Evolutionary conservation across 2,888 invertebrate species (phyloP), one percentile per base, ranked within the genome.

Genomic region (Leptopilina drosophilae): DNA sequence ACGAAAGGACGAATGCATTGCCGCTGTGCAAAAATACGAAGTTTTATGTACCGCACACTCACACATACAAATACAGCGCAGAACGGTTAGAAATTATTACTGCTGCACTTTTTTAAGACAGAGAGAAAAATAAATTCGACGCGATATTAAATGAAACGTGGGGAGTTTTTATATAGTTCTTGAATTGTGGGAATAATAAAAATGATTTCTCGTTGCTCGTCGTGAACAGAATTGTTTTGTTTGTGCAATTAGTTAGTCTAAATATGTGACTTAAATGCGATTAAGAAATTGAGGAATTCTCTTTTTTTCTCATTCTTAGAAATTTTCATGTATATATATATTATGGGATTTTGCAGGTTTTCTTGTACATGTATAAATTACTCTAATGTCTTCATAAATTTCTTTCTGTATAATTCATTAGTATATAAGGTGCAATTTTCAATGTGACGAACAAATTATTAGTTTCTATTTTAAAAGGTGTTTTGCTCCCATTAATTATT

Each of bases 131-230:
- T 73, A 73, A 56, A 73, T 73, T 73, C 56, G 73, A 53, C 73
- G 53, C 56, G 14, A 73, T 73, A 73, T 56, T 33, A 33, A 56
- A n/a, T 11, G 56, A 20, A 56, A 26, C n/a, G 66, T 15, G 42
- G 42, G 42, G 42, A 42, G 33, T 46, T 9, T 46, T 9, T 46
- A 46, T 46, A 46, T 46, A 46, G 9, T 42, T 46, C 20, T 20
- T 46, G n/a, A 56, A 73, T 56, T 40, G 53, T 56, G 73, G 9
- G 73, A 56, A 73, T 73, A 73, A 73, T 73, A 73, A 73, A 40
- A 73, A 33, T 53, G 56, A 56, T 73, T 73, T 73, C 73, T 56
- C 15, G 33, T 56, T n/a, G 9, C 49, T 49, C 49, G 49, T 9
- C 11, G 49, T n/a, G n/a, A 73, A 62, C 8, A 40, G 14, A 73